Conservation (phyloP, 2,113 vertebrate genomes). For the Albula glossodonta region DNA sequence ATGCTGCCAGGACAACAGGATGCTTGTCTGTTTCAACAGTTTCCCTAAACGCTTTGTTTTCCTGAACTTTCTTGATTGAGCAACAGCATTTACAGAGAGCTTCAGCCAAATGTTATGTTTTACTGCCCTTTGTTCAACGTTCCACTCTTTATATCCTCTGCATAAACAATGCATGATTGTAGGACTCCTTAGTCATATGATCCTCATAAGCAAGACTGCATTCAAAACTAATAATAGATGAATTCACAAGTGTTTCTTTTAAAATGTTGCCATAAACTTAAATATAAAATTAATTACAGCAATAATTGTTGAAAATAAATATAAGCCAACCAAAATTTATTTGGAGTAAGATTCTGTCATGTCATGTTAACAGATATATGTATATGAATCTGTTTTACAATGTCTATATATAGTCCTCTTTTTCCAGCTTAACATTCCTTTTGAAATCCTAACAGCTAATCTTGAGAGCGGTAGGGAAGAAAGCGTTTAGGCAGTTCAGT, state of each 20-base stretch:
- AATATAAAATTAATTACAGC: background rate
- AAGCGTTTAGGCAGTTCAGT: conserved; percentile 14
- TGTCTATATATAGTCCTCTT: background rate
- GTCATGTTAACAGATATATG: background rate
- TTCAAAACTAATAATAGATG: background rate
- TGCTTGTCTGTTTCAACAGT: background rate
- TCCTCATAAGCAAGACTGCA: background rate
- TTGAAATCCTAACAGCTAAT: background rate
- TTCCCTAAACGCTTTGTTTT: background rate
- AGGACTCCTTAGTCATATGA: background rate
- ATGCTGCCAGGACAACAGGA: background rate
- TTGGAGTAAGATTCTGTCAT: background rate
- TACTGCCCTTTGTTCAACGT: background rate
- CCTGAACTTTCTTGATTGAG: background rate
- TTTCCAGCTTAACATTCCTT: background rate
- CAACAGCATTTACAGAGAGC: background rate
- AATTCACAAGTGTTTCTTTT: background rate
- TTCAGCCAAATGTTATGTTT: background rate
- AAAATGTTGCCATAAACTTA: background rate
- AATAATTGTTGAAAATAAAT: background rate
- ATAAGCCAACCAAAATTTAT: background rate
- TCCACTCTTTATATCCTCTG: background rate
- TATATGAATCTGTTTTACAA: background rate
- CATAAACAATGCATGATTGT: background rate
- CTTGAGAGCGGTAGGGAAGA: background rate